Base-by-base conservation (phyloP, 2,113 vertebrate genomes). In the Varanus salvator region DNA sequence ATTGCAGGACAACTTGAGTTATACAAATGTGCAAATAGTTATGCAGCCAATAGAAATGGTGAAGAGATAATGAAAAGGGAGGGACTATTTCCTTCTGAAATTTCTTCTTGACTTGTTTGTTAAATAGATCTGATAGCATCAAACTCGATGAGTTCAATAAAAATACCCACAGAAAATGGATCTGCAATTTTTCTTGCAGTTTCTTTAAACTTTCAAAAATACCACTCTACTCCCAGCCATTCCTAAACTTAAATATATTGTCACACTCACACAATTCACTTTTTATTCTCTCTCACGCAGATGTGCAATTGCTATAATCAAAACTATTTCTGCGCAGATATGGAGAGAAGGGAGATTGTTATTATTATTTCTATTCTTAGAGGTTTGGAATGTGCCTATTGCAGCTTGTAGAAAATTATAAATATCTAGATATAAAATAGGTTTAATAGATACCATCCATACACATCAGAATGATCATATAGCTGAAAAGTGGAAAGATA, bases 301-400 rank as follows among this genome's bases (percentile, higher is more conserved):
- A 81, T n/a, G 52, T 80, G 76, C 34, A 77, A 78, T 66, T 44
- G 76, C 78, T 88, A 57, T 78, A 85, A 78, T 85, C 82, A 87
- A n/a, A 91, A 31, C 85, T 90, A 69, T 88, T 91, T 80, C 87
- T 85, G 31, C 44, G 29, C 34, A 83, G 83, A 23, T 38, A 90
- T 94, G 87, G 52, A 92, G 93, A 87, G 90, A 93, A 92, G 84
- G 0, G 88, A 86, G 38, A 48, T 60, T 81, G 38, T 64, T 72
- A 66, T 75, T 68, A 44, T 90, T 0, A 77, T 75, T 87, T 87
- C 38, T 72, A 69, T 91, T 87, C 85, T 2, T 78, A 85, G 83
- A 78, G 90, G 91, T 34, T 44, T 60, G 50, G 34, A 71, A 87
- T 87, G 34, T 69, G 29, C 74, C 71, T 77, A 91, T 71, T 25